Percentiles rank a stretch among this genome's conserved stretches.
phyloP scores from a whole-genome alignment of 35 echinoderm and acorn worm genomes.

The Apostichopus californicus region DNA sequence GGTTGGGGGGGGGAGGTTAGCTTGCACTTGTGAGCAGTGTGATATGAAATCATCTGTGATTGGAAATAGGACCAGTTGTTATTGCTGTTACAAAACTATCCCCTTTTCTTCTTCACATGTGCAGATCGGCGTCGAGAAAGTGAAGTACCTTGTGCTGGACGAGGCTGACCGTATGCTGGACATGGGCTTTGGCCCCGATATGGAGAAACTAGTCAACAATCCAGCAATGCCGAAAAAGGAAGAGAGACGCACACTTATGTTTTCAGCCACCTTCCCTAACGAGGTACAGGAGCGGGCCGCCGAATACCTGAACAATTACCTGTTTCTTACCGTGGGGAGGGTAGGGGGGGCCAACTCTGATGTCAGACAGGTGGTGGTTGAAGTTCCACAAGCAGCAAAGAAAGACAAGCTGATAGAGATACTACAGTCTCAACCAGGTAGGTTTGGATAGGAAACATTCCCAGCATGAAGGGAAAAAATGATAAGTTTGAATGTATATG shows the following conservation, averaged over 20 bases:
- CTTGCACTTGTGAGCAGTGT: too few species aligned
- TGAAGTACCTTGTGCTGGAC: slow-evolving; percentile 82
- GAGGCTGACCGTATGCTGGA: slow-evolving; percentile 99
- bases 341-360: slow-evolving; percentile 88
- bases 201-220: slow-evolving; percentile 80
- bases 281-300: slow-evolving; percentile 89
- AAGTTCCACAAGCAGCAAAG: slow-evolving; percentile 72
- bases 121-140: slow-evolving; percentile 81
- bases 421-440: slow-evolving; percentile 64
- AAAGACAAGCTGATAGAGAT: slow-evolving; percentile 84
- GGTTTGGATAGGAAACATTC: neutral
- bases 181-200: slow-evolving; percentile 97
- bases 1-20: too few species aligned
- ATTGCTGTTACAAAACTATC: too few species aligned
- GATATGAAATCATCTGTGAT: too few species aligned
- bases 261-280: slow-evolving; percentile 93
- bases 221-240: slow-evolving; percentile 90
- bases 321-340: slow-evolving; percentile 90
- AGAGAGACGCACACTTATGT: slow-evolving; percentile 88
- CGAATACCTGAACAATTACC: slow-evolving; percentile 86
- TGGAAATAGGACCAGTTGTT: too few species aligned
- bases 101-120: neutral
- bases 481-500: neutral
- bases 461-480: neutral
- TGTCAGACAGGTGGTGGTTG: slow-evolving; percentile 74